Conservation (phyloP, 2,888 invertebrate genomes). For the Apocheima hispidaria region DNA sequence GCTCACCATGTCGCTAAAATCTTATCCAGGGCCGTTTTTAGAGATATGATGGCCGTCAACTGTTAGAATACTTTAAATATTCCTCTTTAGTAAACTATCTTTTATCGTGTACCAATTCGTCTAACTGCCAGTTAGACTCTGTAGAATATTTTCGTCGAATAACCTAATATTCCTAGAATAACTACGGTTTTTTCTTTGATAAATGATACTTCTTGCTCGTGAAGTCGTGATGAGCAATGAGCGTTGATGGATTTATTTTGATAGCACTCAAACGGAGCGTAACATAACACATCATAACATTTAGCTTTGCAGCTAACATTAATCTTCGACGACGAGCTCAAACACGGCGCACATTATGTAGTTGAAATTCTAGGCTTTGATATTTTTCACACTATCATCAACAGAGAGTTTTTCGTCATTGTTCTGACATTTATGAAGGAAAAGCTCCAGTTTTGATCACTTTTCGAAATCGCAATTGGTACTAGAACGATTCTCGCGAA, state of each 20-base stretch:
- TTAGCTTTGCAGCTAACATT: constrained; percentile 16
- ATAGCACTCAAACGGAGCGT: constrained; percentile 26
- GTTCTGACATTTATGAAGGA: constrained; percentile 59
- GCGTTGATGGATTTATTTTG: constrained; percentile 38
- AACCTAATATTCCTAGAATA: constrained; percentile 7
- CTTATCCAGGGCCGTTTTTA: too few species aligned
- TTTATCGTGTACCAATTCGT: neutral
- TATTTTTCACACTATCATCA: constrained; percentile 9
- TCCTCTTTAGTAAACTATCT: neutral
- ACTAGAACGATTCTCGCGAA: constrained; percentile 62
- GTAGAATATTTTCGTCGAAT: neutral
- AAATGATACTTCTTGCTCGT: neutral
- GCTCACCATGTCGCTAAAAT: too few species aligned
- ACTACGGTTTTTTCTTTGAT: constrained; percentile 10
- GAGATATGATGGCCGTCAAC: too few species aligned
- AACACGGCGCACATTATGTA: constrained; percentile 8
- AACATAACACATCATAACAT: constrained; percentile 25
- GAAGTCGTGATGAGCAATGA: constrained; percentile 15
- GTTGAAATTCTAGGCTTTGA: constrained; percentile 21
- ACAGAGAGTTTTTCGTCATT: constrained; percentile 32
- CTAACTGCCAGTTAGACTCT: neutral
- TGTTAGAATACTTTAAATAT: neutral
- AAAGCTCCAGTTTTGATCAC: constrained; percentile 46
- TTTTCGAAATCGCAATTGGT: constrained; percentile 63
- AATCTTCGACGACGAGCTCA: constrained; percentile 15